These are phyloP conservation scores for Athene noctua DNA, from an alignment of 2,113 vertebrate genomes.

Conservation along the genomic window DNA sequence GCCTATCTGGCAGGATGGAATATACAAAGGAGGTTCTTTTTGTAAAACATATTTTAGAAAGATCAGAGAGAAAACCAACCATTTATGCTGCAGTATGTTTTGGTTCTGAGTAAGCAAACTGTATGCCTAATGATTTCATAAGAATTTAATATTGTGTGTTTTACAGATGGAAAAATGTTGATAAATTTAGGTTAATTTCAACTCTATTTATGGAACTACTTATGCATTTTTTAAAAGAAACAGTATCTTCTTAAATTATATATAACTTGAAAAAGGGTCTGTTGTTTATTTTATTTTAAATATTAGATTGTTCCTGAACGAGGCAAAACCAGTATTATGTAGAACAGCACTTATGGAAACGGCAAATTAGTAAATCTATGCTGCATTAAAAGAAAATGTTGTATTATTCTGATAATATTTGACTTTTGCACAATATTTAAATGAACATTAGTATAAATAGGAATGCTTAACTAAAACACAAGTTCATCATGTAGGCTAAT, in stretches of 20 bases:
- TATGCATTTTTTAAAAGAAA: slow-evolving; percentile 66
- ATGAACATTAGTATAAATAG: slow-evolving; percentile 68
- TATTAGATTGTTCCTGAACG: slow-evolving; percentile 34
- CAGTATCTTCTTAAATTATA: slow-evolving; percentile 57
- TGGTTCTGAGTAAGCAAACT: slow-evolving; percentile 47
- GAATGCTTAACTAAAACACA: slow-evolving; percentile 64
- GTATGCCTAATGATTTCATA: slow-evolving; percentile 60
- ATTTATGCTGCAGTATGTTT: slow-evolving; percentile 27
- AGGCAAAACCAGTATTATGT: slow-evolving; percentile 24
- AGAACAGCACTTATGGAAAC: slow-evolving; percentile 36
- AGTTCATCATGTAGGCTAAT: slow-evolving; percentile 72
- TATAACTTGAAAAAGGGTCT: slow-evolving; percentile 48
- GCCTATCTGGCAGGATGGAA: neutral
- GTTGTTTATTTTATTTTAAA: slow-evolving; percentile 65
- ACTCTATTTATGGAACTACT: slow-evolving; percentile 58
- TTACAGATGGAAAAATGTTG: slow-evolving; percentile 62
- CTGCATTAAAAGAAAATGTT: slow-evolving; percentile 22
- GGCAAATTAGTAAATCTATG: slow-evolving; percentile 38
- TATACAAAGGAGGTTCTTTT: neutral
- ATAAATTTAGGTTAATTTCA: slow-evolving; percentile 66
- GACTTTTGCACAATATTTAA: slow-evolving; percentile 72
- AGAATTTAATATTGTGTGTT: slow-evolving; percentile 65
- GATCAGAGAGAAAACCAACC: neutral
- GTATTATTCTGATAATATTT: slow-evolving; percentile 64
- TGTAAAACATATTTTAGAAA: neutral